Base-by-base conservation (phyloP, 2,888 invertebrate genomes). In the Acanthosoma haemorrhoidale region DNA sequence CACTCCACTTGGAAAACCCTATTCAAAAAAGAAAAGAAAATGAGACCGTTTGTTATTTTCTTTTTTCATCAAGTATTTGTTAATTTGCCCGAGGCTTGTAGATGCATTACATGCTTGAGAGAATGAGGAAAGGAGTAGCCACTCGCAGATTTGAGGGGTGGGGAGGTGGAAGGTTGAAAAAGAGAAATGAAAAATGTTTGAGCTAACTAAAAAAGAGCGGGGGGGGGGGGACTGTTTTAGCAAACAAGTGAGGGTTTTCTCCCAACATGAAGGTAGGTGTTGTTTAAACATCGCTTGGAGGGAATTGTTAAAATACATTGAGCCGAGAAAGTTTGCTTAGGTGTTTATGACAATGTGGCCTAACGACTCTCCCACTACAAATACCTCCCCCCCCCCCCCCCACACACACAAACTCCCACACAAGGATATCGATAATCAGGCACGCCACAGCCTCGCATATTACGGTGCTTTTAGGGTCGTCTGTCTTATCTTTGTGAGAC, bases 271-370 rank as follows among this genome's bases (percentile, higher is more conserved):
- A 64, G 64, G 43, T 18, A 64, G 64, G 64, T 64, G 39, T 64
- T 67, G 67, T 67, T 43, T 43, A 67, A 67, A 67, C 66, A 66
- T 18, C 13, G 13, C 57, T 6, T 31, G 18, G 15, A 21, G 16
- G 43, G 39, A 51, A 51, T 43, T 67, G 67, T 64, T 64, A 64
- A 51, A 67, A 67, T 67, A 51, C 67, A 43, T 31, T 43, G 43
- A 67, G 29, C 18, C 32, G 41, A 67, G 57, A 67, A 67, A 43
- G 67, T 67, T 67, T 67, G 51, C 67, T 67, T 67, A 51, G 67
- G 51, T 67, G 67, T 67, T 67, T 51, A 67, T 67, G 57, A 67
- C 63, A 63, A 63, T 63, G 63, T 63, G 25, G 0, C 25, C 16
- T 63, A 63, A 63, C 63, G 63, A 63, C 18, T 51, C 51, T 3